phyloP scores from a whole-genome alignment of 2,113 vertebrate species.

The Microcebus tavaratra region DNA sequence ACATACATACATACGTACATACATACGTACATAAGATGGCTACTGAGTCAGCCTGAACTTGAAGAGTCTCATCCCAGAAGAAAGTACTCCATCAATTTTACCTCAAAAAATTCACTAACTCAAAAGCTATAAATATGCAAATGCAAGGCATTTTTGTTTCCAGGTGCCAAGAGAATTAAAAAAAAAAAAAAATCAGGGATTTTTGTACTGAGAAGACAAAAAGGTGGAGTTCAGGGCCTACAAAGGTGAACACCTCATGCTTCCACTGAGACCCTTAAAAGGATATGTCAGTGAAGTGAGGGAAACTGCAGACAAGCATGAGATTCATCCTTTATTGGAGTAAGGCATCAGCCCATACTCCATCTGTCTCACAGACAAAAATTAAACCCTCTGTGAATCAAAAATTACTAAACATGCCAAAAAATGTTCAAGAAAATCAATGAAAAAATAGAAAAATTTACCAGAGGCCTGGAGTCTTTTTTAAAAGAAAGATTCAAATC shows the following conservation, averaged over 20 bases:
- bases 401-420: background rate
- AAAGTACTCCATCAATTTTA: background rate
- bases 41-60: background rate
- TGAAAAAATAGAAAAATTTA: background rate
- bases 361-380: background rate
- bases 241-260: background rate
- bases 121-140: background rate
- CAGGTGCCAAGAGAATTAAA: background rate
- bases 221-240: background rate
- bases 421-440: background rate
- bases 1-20: background rate
- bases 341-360: background rate
- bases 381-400: background rate
- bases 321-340: too few relatives aligned
- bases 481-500: background rate
- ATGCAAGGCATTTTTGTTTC: background rate
- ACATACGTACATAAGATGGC: background rate
- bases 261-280: background rate
- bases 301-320: background rate
- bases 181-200: background rate
- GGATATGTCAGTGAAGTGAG: background rate
- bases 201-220: background rate
- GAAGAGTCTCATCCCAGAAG: background rate
- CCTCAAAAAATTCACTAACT: background rate
- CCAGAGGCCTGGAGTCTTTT: background rate